Evolutionary conservation across 2,888 invertebrate species (phyloP).

Genomic region (Acronicta leporina): DNA sequence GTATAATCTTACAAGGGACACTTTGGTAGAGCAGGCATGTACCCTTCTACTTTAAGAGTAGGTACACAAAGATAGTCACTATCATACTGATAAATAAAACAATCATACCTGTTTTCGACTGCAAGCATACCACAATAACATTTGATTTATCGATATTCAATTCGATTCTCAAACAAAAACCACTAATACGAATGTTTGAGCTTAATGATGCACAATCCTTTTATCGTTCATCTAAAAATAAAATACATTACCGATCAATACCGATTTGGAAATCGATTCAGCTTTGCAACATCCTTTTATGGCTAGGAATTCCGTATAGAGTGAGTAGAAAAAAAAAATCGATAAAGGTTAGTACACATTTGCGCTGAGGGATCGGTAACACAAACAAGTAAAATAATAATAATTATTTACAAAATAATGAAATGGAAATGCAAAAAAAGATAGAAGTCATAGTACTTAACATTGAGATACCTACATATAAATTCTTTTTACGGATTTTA

Average conservation of each 20-base stretch:
- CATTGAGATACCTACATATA: too few species aligned
- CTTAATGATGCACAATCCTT: constrained; percentile 17
- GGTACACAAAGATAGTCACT: too few species aligned
- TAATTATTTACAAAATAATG: too few species aligned
- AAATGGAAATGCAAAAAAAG: too few species aligned
- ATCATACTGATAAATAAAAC: neutral
- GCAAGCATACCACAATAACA: neutral
- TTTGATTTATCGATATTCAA: constrained; percentile 12
- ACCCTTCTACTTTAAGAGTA: too few species aligned
- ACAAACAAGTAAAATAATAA: too few species aligned
- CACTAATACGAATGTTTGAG: constrained; percentile 3
- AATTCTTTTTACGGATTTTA: too few species aligned
- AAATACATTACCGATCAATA: constrained; percentile 25
- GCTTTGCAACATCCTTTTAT: constrained; percentile 36
- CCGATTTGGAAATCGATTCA: constrained; percentile 35
- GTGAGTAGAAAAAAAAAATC: constrained; percentile 20
- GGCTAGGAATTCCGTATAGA: constrained; percentile 6
- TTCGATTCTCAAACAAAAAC: constrained; percentile 8
- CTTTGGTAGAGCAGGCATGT: too few species aligned
- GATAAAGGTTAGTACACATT: constrained; percentile 10
- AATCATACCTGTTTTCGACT: too few species aligned
- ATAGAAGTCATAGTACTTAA: too few species aligned
- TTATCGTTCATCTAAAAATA: constrained; percentile 26
- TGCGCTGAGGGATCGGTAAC: neutral
- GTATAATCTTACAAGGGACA: too few species aligned